Evolutionary conservation across 2,888 invertebrate genomes (phyloP).

Genomic region (Cerastis leucographa): DNA sequence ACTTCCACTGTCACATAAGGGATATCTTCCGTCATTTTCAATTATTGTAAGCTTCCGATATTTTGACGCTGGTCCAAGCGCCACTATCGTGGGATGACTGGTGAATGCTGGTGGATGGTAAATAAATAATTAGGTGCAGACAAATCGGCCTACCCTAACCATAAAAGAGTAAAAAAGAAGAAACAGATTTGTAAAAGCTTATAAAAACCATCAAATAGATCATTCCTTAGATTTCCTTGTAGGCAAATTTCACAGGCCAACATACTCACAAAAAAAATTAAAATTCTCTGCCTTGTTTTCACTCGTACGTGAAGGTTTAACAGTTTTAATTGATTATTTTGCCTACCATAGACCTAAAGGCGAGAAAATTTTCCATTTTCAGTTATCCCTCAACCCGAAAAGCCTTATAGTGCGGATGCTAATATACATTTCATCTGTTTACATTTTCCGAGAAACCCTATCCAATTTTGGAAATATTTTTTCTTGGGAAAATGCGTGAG

Average conservation of each 20-base stretch:
- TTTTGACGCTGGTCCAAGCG: too few relatives aligned
- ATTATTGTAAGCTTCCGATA: too few relatives aligned
- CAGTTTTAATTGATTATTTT: conserved; percentile 48
- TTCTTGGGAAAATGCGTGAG: conserved; percentile 33
- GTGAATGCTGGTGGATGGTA: too few relatives aligned
- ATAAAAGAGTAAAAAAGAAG: too few relatives aligned
- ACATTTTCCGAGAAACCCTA: conserved; percentile 28
- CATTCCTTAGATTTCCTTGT: background rate
- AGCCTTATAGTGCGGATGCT: conserved; percentile 24
- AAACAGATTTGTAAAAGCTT: background rate
- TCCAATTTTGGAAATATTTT: conserved; percentile 43
- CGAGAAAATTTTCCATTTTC: conserved; percentile 11
- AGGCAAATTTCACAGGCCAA: background rate
- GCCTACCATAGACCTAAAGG: background rate
- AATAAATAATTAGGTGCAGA: too few relatives aligned
- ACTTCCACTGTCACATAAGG: too few relatives aligned
- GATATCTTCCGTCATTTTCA: too few relatives aligned
- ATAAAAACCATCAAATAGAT: background rate
- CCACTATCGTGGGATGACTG: too few relatives aligned
- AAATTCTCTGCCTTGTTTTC: background rate
- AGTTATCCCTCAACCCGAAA: conserved; percentile 24
- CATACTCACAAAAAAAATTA: conserved; percentile 18
- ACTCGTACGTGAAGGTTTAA: conserved; percentile 15
- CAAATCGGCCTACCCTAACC: too few relatives aligned
- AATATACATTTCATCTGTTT: conserved; percentile 43